A percentile compares a stretch with the other conserved stretches of the same genome.
phyloP scores from a whole-genome alignment of 2,113 vertebrate species.

The Suricata suricatta region DNA sequence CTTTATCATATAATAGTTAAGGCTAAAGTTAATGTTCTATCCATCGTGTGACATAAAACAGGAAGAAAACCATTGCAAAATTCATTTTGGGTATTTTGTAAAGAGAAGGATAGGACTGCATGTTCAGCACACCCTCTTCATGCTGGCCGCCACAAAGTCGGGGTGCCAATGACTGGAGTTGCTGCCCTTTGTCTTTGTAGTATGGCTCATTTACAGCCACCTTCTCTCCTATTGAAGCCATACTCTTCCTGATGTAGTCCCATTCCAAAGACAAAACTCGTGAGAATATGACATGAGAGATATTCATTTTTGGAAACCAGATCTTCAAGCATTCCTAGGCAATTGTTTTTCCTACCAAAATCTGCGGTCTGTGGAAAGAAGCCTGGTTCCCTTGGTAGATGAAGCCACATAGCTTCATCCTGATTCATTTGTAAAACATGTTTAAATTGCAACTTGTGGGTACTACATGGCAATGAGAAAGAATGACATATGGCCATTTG shows the following conservation, averaged over 20 bases:
- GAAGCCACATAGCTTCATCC: background rate
- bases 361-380: background rate
- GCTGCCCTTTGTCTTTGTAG: background rate
- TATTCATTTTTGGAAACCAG: slow-evolving; percentile 35
- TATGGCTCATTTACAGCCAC: slow-evolving; percentile 8
- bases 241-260: background rate
- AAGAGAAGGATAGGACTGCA: background rate
- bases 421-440: slow-evolving; percentile 17
- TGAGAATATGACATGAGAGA: background rate
- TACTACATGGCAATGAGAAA: too few species aligned
- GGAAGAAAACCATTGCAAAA: slow-evolving; percentile 29
- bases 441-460: slow-evolving; percentile 6
- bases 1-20: slow-evolving; percentile 4
- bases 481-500: too few species aligned
- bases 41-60: background rate
- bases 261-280: slow-evolving; percentile 42
- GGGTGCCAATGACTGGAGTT: background rate
- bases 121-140: background rate
- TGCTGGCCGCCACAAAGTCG: background rate
- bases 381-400: background rate
- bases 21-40: slow-evolving; percentile 35
- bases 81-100: background rate
- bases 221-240: slow-evolving; percentile 5
- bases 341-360: slow-evolving; percentile 28
- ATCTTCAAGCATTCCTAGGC: background rate